These are phyloP conservation scores for Protobothrops mucrosquamatus DNA, from an alignment of 2,113 vertebrate genomes.

Conservation along the genomic window DNA sequence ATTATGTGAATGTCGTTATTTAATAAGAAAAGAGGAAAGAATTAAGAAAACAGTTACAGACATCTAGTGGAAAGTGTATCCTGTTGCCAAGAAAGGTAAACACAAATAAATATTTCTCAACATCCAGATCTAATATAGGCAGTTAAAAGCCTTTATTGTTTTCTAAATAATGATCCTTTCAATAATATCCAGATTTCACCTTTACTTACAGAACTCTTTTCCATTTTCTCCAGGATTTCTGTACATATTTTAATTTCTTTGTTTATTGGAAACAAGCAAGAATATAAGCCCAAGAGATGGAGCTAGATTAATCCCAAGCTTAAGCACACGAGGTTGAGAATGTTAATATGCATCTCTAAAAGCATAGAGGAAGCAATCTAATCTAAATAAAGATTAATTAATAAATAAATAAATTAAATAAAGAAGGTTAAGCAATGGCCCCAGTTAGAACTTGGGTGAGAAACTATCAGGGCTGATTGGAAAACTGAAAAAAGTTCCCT, in stretches of 20 bases:
- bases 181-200: background rate
- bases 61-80: background rate
- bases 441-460: background rate
- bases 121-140: conserved; percentile 3
- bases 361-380: background rate
- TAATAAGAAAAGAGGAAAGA: background rate
- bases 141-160: background rate
- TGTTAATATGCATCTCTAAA: background rate
- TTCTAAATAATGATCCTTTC: background rate
- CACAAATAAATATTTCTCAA: background rate
- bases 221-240: background rate
- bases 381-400: background rate
- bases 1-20: background rate
- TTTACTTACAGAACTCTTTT: background rate
- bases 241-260: background rate
- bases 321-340: background rate
- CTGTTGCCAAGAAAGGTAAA: background rate
- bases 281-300: background rate
- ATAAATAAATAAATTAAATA: no score
- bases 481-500: background rate
- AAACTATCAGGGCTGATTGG: background rate
- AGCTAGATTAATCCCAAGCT: background rate
- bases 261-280: background rate
- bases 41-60: conserved; percentile 23
- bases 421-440: background rate